Conservation (phyloP, 2,797 vertebrate species). For the Chelonia mydas region DNA sequence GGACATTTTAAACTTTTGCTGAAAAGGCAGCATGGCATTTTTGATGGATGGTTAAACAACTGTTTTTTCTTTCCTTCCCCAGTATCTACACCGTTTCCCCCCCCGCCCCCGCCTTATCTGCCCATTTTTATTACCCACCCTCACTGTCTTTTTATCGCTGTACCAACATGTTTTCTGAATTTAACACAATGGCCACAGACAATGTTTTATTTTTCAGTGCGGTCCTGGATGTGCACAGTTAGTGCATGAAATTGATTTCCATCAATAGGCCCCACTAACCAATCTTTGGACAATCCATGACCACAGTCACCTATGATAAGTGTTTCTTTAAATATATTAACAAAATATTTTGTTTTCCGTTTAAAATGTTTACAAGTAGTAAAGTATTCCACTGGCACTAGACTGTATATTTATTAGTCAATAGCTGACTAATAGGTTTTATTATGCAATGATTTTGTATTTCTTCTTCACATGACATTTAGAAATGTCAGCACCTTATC, state of each 20-base stretch:
- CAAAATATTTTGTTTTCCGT: not conserved
- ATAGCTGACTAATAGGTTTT: constrained; percentile 71
- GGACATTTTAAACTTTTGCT: not conserved
- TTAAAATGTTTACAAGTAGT: not conserved
- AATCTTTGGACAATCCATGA: not conserved
- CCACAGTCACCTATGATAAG: not conserved
- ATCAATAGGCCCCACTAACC: fast-evolving
- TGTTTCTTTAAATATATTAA: not conserved
- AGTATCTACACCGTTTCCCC: not conserved
- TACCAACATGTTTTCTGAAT: not conserved
- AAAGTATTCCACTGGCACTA: constrained; percentile 25
- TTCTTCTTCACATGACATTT: constrained; percentile 77
- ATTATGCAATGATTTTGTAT: constrained; percentile 57
- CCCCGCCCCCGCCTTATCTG: not conserved
- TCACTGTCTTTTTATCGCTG: fast-evolving
- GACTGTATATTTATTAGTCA: constrained; percentile 57
- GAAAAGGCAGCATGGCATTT: not conserved
- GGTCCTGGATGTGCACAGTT: not conserved
- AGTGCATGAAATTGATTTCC: not conserved
- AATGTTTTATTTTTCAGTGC: not conserved
- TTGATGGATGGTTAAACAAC: not conserved
- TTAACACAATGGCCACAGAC: not conserved
- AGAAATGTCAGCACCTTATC: constrained; percentile 78
- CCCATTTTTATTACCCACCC: not conserved
- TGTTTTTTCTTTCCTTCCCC: not conserved